These are phyloP conservation scores for Salminus brasiliensis DNA, from an alignment of 2,113 vertebrate genomes.

Conservation along the genomic window DNA sequence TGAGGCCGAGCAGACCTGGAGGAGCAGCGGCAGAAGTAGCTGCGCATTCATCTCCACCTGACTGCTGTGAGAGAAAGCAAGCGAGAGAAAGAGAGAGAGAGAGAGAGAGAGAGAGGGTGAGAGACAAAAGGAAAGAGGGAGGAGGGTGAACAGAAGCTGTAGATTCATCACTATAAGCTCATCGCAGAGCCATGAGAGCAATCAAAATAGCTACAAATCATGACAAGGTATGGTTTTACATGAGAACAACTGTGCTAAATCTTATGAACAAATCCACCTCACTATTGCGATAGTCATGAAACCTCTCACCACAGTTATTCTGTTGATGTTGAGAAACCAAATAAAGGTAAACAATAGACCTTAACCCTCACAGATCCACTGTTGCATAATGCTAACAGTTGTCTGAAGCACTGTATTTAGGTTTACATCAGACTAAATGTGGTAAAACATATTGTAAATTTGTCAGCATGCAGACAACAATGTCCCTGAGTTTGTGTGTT, in stretches of 20 bases:
- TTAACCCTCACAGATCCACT: too few species aligned
- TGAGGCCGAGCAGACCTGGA: neutral
- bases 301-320: neutral
- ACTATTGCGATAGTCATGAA: neutral
- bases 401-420: too few species aligned
- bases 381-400: too few species aligned
- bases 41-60: conserved; percentile 31
- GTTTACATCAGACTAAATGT: too few species aligned
- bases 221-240: neutral
- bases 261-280: neutral
- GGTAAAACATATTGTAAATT: too few species aligned
- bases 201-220: conserved; percentile 13
- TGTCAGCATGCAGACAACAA: too few species aligned
- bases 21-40: conserved; percentile 1
- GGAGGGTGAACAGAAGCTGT: neutral
- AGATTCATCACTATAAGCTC: conserved; percentile 2
- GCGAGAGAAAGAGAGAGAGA: neutral
- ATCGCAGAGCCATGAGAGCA: neutral
- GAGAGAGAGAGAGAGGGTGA: neutral
- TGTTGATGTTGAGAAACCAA: neutral
- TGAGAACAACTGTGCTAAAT: neutral
- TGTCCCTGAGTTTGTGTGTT: too few species aligned
- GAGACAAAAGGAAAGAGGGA: neutral
- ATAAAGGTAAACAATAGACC: neutral
- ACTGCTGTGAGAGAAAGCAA: neutral